These are phyloP conservation scores for Lagria hirta DNA, from an alignment of 2,888 invertebrate species.

Conservation along the genomic window DNA sequence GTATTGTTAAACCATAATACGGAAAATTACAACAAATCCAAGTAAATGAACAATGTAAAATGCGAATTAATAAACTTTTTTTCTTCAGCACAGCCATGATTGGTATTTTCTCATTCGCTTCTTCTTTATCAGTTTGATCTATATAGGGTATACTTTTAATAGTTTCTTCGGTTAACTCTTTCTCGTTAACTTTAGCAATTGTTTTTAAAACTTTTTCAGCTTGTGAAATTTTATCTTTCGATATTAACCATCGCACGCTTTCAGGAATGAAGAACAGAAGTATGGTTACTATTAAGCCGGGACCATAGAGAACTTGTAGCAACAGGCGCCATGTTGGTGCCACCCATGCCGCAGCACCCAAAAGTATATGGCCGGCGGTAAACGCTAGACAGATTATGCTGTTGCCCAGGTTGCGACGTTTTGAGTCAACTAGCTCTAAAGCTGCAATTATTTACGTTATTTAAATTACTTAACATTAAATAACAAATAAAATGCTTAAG, in stretches of 20 bases:
- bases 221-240: slow-evolving; percentile 58
- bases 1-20: slow-evolving; percentile 76
- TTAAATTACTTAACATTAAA: slow-evolving; percentile 3
- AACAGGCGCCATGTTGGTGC: slow-evolving; percentile 65
- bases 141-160: slow-evolving; percentile 14
- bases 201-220: slow-evolving; percentile 61
- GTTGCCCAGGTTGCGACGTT: slow-evolving; percentile 68
- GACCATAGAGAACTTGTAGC: slow-evolving; percentile 64
- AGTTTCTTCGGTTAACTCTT: slow-evolving; percentile 52
- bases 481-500: no score
- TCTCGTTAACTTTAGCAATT: slow-evolving; percentile 65
- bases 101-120: slow-evolving; percentile 11
- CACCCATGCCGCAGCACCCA: slow-evolving; percentile 66
- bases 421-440: slow-evolving; percentile 71
- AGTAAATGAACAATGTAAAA: slow-evolving; percentile 67
- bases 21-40: slow-evolving; percentile 76
- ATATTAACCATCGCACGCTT: slow-evolving; percentile 73
- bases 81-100: slow-evolving; percentile 14
- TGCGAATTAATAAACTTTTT: slow-evolving; percentile 54
- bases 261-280: slow-evolving; percentile 69
- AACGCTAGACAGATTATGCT: slow-evolving; percentile 67
- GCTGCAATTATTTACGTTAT: no score
- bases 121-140: slow-evolving; percentile 12
- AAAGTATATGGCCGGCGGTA: slow-evolving; percentile 65
- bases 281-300: slow-evolving; percentile 66